Base-by-base conservation (phyloP, 2,113 vertebrate genomes). In the Procavia capensis region DNA sequence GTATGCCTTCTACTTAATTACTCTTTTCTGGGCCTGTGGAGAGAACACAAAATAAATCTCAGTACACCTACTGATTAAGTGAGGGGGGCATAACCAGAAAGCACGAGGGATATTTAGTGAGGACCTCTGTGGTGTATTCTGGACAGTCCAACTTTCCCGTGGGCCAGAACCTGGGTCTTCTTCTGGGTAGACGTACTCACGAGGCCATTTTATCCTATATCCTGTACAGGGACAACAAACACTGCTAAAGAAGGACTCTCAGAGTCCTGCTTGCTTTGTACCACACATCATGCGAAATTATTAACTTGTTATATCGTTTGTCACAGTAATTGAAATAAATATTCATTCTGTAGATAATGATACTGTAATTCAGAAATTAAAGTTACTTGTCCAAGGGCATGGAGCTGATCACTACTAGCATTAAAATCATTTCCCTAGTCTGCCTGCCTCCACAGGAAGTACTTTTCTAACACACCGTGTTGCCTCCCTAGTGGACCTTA, bases 261-360 rank as follows among this genome's bases (percentile, higher is more conserved):
- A 27, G 22, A 34, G 43, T 41, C 61, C 34, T n/a, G 41, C 11
- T 13, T 43, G 43, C 90, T 85, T 81, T 88, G 43, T 50, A 78
- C 39, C 25, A 36, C 47, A 43, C 39, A 36, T 47, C 39, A 24
- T 29, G 19, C 27, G 75, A 25, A 54, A 47, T 17, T 68, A 34
- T 68, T 68, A n/a, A n/a, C 86, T 95, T 64, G 25, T 63, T 36
- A 10, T 57, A 5, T 1, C 29, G 41, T 70, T 76, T 88, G 39
- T 90, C 34, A 76, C 43, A 78, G 0, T 78, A 90, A 70, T 16
- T n/a, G 50, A 64, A 57, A 36, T 72, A 19, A 36, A 17, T 93
- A 59, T 91, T 84, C 39, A 54, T 84, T 87, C 45, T 68, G 34
- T 70, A 83, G 63, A 36, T 10, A n/a, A 96, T 47, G 88, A 70